These are phyloP conservation scores for Parazoanthus atlanticus DNA, from an alignment of 92 coral and sea anemone genomes.

Conservation along the genomic window DNA sequence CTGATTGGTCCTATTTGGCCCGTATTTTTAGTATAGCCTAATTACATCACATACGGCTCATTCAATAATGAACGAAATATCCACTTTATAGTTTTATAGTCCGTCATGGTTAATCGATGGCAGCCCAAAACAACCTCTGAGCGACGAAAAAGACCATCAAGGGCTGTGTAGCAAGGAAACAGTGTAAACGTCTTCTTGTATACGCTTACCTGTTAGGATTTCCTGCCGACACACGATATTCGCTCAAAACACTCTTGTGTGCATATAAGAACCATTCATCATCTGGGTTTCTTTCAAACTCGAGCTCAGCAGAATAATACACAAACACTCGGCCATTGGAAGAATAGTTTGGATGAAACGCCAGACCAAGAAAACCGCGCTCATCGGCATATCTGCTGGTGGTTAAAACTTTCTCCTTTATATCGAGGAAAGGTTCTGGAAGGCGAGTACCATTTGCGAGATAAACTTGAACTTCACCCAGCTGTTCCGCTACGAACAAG, in stretches of 20 bases:
- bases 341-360: slow-evolving; percentile 81
- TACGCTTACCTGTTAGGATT: slow-evolving; percentile 53
- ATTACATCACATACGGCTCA: too few species aligned
- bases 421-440: slow-evolving; percentile 72
- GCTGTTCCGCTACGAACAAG: slow-evolving; percentile 86
- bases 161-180: too few species aligned
- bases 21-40: too few species aligned
- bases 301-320: slow-evolving; percentile 64
- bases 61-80: too few species aligned
- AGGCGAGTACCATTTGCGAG: slow-evolving; percentile 63
- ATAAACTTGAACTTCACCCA: slow-evolving; percentile 73
- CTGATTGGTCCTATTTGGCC: too few species aligned
- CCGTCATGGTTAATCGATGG: too few species aligned
- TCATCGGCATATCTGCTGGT: slow-evolving; percentile 74
- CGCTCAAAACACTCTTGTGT: slow-evolving; percentile 81
- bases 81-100: too few species aligned
- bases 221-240: slow-evolving; percentile 68
- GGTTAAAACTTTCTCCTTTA: slow-evolving; percentile 67
- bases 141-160: too few species aligned
- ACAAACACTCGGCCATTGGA: slow-evolving; percentile 83
- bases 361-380: slow-evolving; percentile 86
- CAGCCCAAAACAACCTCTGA: too few species aligned
- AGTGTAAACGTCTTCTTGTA: too few species aligned
- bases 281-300: neutral
- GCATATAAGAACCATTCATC: neutral